Percentiles rank a stretch among this genome's conserved stretches.
Evolutionary conservation across 2,888 invertebrate species (phyloP).

Genomic region (Trichogramma dendrolimi): DNA sequence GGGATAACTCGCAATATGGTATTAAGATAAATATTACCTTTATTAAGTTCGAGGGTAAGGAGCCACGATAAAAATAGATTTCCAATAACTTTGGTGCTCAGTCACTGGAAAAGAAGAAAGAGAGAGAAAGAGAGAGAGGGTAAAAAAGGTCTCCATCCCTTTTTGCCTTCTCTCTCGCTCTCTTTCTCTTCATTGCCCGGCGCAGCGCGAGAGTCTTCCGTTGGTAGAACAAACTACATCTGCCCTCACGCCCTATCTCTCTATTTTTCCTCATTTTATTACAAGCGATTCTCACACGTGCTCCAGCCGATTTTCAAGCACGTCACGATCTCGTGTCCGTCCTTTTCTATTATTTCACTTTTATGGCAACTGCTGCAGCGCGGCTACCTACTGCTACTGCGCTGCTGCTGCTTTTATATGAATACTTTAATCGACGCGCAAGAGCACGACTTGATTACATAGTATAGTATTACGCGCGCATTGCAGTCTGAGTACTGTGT

Average conservation of each 20-base stretch:
- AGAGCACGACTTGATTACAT: neutral
- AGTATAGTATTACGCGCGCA: too few species aligned
- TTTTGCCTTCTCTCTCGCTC: too few species aligned
- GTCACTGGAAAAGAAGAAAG: too few species aligned
- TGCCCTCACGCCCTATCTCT: neutral
- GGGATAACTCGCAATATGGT: neutral
- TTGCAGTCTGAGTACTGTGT: too few species aligned
- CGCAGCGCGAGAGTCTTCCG: slow-evolving; percentile 1
- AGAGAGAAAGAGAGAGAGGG: too few species aligned
- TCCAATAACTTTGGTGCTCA: slow-evolving; percentile 9
- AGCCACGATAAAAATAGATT: slow-evolving; percentile 10
- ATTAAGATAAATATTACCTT: neutral
- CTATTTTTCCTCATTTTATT: slow-evolving; percentile 5
- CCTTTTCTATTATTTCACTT: too few species aligned
- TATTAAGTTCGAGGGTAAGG: neutral
- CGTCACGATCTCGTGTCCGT: slow-evolving; percentile 7
- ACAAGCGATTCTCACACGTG: neutral
- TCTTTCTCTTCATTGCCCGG: neutral
- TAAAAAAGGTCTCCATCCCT: too few species aligned
- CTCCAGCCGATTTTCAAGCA: slow-evolving; percentile 16
- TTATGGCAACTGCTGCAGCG: too few species aligned
- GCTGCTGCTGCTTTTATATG: slow-evolving; percentile 7
- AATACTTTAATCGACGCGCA: slow-evolving; percentile 20
- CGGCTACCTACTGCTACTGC: neutral
- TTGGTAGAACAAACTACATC: neutral